Conservation (phyloP, 2,797 vertebrate genomes). For the Neosilurus mollespiculum region DNA sequence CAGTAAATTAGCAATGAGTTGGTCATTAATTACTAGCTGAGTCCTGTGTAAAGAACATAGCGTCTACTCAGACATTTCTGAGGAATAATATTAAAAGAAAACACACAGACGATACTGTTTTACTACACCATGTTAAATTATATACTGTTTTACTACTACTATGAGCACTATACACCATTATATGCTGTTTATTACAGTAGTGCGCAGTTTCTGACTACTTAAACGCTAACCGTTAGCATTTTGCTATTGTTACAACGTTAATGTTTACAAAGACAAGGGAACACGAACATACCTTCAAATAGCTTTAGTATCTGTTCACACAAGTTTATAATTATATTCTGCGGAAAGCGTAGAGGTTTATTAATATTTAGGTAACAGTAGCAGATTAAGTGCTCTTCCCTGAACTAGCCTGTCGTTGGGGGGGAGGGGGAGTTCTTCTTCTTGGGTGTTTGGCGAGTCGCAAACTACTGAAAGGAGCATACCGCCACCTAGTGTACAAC, state of each 20-base stretch:
- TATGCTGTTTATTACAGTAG: background rate
- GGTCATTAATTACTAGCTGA: background rate
- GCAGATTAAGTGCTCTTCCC: background rate
- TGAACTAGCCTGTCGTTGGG: background rate
- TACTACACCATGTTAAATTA: no score
- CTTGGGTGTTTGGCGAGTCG: no score
- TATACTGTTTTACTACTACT: background rate
- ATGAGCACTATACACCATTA: background rate
- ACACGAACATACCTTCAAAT: background rate
- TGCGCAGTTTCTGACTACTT: background rate
- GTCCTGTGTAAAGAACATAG: background rate
- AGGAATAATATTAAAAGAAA: background rate
- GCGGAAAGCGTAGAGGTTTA: background rate
- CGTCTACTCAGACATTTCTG: background rate
- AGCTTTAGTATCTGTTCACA: background rate
- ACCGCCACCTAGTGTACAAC: no score
- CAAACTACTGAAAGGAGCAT: no score
- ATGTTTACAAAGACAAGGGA: background rate
- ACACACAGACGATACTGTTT: background rate
- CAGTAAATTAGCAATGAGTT: background rate
- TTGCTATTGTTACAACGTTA: background rate
- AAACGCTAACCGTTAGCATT: no score
- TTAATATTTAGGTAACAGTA: background rate
- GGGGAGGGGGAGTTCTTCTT: no score
- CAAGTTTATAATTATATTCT: background rate